A percentile compares a stretch with the other conserved stretches of the same genome.
These are phyloP conservation scores for Rosalia funebris DNA, from an alignment of 2,888 invertebrate genomes.

Conservation along the genomic window DNA sequence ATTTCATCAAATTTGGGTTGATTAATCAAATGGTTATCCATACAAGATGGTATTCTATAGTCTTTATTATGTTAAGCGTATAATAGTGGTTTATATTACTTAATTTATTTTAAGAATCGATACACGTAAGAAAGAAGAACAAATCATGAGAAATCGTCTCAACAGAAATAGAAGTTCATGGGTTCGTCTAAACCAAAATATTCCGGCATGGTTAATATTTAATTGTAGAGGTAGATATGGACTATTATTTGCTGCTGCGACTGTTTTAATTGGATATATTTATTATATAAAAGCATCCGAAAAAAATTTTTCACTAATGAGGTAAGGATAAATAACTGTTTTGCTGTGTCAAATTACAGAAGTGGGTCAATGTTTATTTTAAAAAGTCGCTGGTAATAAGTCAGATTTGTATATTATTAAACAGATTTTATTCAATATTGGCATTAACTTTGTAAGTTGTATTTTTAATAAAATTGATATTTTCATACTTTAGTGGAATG, in stretches of 20 bases:
- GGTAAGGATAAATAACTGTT: slow-evolving; percentile 49
- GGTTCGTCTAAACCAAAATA: slow-evolving; percentile 57
- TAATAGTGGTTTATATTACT: neutral
- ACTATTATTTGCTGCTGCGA: slow-evolving; percentile 67
- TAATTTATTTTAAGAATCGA: slow-evolving; percentile 65
- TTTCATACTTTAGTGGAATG: too few relatives aligned
- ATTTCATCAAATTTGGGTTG: too few relatives aligned
- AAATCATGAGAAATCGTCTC: slow-evolving; percentile 65
- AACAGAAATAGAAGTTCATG: slow-evolving; percentile 58
- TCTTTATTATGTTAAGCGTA: neutral
- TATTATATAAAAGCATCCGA: slow-evolving; percentile 68
- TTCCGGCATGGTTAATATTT: slow-evolving; percentile 63
- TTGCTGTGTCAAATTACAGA: slow-evolving; percentile 11
- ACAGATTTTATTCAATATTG: too few relatives aligned
- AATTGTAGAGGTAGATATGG: slow-evolving; percentile 62
- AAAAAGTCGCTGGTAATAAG: too few relatives aligned
- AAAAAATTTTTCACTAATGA: slow-evolving; percentile 51
- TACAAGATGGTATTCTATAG: neutral
- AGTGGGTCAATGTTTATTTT: neutral
- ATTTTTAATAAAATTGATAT: too few relatives aligned
- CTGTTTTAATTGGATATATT: slow-evolving; percentile 70
- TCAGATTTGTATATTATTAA: too few relatives aligned
- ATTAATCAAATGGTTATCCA: neutral
- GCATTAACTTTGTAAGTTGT: too few relatives aligned
- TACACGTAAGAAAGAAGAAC: slow-evolving; percentile 70